A percentile compares a stretch with the other conserved stretches of the same genome.
Evolutionary conservation across 2,888 invertebrate species (phyloP).

Genomic region (Cheilosia urbana): DNA sequence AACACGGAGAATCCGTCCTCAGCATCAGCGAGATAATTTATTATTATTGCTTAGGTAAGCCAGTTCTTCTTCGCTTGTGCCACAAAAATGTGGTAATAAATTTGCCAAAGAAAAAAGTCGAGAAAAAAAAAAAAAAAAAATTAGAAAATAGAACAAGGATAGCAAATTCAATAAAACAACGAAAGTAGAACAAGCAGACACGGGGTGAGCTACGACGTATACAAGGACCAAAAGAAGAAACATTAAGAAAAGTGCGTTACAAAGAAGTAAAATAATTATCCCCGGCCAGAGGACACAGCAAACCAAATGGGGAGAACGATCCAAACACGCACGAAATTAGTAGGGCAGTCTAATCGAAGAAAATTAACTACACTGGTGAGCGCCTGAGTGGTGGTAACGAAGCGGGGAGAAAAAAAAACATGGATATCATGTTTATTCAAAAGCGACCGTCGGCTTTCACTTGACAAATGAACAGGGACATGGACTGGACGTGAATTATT

Average conservation of each 20-base stretch:
- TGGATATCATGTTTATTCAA: too few species aligned
- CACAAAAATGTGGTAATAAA: conserved; percentile 75
- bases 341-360: conserved; percentile 53
- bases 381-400: background rate
- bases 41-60: conserved; percentile 76
- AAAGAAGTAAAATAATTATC: conserved; percentile 69
- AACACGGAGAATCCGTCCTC: conserved; percentile 32
- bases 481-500: too few species aligned
- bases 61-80: conserved; percentile 69
- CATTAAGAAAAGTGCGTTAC: conserved; percentile 48
- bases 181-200: conserved; percentile 40
- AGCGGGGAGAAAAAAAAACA: background rate
- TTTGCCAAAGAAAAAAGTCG: conserved; percentile 56
- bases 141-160: conserved; percentile 33
- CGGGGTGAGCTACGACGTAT: background rate
- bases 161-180: conserved; percentile 71
- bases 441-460: too few species aligned
- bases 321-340: conserved; percentile 52
- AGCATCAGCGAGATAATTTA: conserved; percentile 73
- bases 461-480: too few species aligned
- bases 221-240: conserved; percentile 6
- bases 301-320: background rate
- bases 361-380: conserved; percentile 41
- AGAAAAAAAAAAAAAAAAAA: conserved; percentile 15
- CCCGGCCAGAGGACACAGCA: conserved; percentile 6